A percentile compares a stretch with the other conserved stretches of the same genome.
Evolutionary conservation across 1,140 invertebrate genomes (phyloP).

Genomic region (Pristionchus pacificus): DNA sequence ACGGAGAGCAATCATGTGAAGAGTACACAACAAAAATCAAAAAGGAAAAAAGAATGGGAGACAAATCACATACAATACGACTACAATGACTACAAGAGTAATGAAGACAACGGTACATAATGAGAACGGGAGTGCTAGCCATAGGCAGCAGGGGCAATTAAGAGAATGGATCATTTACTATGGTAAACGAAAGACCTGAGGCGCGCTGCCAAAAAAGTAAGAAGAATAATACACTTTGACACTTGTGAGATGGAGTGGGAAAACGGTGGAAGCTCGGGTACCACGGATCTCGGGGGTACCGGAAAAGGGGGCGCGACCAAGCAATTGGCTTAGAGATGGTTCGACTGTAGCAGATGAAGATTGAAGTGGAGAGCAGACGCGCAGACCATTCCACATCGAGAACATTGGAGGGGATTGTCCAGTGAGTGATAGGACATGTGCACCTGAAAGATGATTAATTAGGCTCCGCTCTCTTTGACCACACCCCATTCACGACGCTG

Average conservation of each 20-base stretch:
- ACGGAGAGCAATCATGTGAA: too few species aligned
- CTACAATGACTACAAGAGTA: too few species aligned
- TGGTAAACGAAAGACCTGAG: slow-evolving; percentile 10
- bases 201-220: slow-evolving; percentile 13
- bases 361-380: slow-evolving; percentile 80
- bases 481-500: slow-evolving; percentile 76
- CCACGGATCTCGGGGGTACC: neutral
- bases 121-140: neutral
- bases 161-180: slow-evolving; percentile 9
- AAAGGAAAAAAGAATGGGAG: too few species aligned
- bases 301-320: slow-evolving; percentile 13
- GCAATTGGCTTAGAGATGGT: slow-evolving; percentile 12
- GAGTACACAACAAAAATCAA: too few species aligned
- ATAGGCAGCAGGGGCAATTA: slow-evolving; percentile 7
- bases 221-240: slow-evolving; percentile 1
- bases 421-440: slow-evolving; percentile 92
- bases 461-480: too few species aligned
- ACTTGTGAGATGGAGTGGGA: slow-evolving; percentile 1
- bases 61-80: too few species aligned
- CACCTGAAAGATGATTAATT: slow-evolving; percentile 86
- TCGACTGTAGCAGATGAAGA: slow-evolving; percentile 75
- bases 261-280: slow-evolving; percentile 6
- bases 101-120: too few species aligned
- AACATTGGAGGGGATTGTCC: slow-evolving; percentile 83
- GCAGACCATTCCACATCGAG: slow-evolving; percentile 79